A percentile compares a stretch with the other conserved stretches of the same genome.
Conservation (phyloP, 2,888 invertebrate species). For the Amblyjoppa fuscipennis region DNA sequence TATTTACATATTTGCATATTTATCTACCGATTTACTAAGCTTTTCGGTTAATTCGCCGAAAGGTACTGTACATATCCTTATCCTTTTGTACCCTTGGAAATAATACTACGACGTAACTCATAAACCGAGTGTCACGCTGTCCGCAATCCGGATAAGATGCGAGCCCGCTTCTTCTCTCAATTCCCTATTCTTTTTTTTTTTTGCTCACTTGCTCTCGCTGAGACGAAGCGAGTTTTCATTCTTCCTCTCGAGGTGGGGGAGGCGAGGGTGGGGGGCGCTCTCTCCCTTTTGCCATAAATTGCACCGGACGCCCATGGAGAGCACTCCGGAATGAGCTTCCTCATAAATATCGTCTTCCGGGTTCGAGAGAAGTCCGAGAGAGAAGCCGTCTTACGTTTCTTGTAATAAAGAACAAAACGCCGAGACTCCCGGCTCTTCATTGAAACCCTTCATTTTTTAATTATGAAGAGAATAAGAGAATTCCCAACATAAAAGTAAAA, state of each 20-base stretch:
- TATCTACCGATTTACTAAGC: not conserved
- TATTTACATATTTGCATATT: no score
- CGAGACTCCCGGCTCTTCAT: conserved; percentile 24
- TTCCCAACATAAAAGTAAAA: not conserved
- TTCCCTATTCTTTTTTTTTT: not conserved
- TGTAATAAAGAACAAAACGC: not conserved
- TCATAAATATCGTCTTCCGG: conserved; percentile 67
- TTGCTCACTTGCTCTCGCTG: not conserved
- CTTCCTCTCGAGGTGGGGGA: not conserved
- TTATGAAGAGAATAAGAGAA: conserved; percentile 55
- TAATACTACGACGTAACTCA: not conserved
- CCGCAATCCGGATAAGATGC: not conserved
- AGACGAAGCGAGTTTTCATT: conserved; percentile 20
- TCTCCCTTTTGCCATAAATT: conserved; percentile 61
- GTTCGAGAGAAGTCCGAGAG: conserved; percentile 40
- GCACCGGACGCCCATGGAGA: conserved; percentile 55
- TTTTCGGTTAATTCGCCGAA: not conserved
- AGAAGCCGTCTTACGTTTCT: conserved; percentile 20
- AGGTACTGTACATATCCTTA: not conserved
- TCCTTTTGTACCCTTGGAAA: not conserved
- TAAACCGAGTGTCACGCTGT: conserved; percentile 15
- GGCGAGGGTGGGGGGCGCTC: not conserved
- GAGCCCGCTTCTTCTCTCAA: conserved; percentile 1
- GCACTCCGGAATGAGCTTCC: conserved; percentile 63
- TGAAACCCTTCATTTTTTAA: conserved; percentile 55